A percentile compares a stretch with the other conserved stretches of the same genome.
phyloP scores from a whole-genome alignment of 2,113 vertebrate genomes.

The Cinclus cinclus region DNA sequence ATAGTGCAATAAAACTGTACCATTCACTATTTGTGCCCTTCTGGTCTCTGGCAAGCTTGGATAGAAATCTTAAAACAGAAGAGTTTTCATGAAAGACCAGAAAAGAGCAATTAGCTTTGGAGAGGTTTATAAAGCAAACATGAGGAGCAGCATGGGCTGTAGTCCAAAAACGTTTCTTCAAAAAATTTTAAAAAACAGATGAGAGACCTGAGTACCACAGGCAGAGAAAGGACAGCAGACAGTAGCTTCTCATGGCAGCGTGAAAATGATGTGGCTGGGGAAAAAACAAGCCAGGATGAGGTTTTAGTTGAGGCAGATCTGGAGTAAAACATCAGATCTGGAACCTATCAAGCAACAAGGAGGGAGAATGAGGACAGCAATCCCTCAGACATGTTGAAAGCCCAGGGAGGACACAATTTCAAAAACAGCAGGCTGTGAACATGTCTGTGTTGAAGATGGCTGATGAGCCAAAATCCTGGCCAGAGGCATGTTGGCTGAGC shows the following conservation, averaged over 20 bases:
- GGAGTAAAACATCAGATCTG: neutral
- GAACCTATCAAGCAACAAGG: neutral
- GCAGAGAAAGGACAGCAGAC: neutral
- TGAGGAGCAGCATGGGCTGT: neutral
- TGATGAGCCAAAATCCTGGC: neutral
- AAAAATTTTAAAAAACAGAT: neutral
- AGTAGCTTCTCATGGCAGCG: neutral
- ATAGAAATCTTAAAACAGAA: neutral
- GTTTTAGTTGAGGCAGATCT: neutral
- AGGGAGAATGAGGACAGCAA: neutral
- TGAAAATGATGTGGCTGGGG: neutral
- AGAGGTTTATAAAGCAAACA: neutral
- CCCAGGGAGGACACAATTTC: neutral
- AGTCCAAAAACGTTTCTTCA: neutral
- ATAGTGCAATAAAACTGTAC: neutral
- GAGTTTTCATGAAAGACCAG: neutral
- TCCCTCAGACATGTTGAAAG: constrained; percentile 37
- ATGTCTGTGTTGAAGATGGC: neutral
- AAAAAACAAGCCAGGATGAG: neutral
- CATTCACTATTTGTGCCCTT: neutral
- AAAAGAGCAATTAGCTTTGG: neutral
- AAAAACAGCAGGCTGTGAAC: constrained; percentile 35
- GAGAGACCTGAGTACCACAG: neutral
- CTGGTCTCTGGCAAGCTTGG: neutral
- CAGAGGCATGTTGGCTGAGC: neutral